Evolutionary conservation across 2,113 vertebrate species (phyloP), one percentile per base, ranked within the genome.

Genomic region (Pelmatolapia mariae): DNA sequence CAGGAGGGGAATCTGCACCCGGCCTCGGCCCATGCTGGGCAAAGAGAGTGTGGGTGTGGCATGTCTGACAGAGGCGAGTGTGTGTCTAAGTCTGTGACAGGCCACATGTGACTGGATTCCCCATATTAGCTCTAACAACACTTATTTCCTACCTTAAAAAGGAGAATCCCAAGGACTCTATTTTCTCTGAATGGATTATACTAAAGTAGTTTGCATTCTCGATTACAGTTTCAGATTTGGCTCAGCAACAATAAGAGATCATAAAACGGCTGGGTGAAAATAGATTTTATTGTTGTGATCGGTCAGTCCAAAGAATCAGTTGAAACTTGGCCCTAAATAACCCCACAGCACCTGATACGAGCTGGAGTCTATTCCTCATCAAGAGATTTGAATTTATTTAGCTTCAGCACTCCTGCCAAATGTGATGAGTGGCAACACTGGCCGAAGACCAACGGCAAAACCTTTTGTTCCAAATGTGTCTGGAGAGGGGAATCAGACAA

Each of bases 21-120:
- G 81, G 91, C 91, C 40, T 89, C 73, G 50, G 81, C 90, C 80
- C 94, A 91, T 12, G 92, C 94, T 94, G 94, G 71, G 93, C 63
- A 85, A 81, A 87, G 89, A 76, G 86, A 84, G 26, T 66, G 56
- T 73, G 86, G 88, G 86, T 89, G 93, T 84, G 87, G 81, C 26
- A 10, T 12, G 59, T 79, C 57, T 73, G 84, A 89, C 33, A 82
- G 79, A n/a, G 81, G 66, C 10, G 56, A 87, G 78, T 54, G 43
- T 84, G 68, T 85, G 82, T 89, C 47, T 81, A 40, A 78, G 83
- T 59, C 29, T 76, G 81, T 76, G n/a, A 68, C 45, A 59, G 85
- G 45, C 85, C 83, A 86, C 89, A 86, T 78, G 83, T 92, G 89
- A 86, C 83, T 29, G 12, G 84, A 86, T 59, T 78, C 87, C 29